A percentile compares a stretch with the other conserved stretches of the same genome.
phyloP scores from a whole-genome alignment of 1,140 invertebrate genomes.

The Scaptomyza pallida region DNA sequence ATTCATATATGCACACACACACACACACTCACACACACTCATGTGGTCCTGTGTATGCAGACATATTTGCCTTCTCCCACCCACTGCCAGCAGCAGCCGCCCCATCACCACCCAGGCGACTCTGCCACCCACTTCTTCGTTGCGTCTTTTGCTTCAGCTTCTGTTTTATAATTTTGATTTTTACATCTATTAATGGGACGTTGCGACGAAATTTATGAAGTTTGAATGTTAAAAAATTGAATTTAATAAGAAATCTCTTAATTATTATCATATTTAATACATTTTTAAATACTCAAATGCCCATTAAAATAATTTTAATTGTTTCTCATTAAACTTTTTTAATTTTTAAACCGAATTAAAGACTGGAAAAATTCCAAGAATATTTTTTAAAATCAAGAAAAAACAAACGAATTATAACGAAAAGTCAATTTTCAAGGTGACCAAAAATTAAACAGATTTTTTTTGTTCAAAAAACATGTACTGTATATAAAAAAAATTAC shows the following conservation, averaged over 20 bases:
- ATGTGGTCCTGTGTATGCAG: slow-evolving; percentile 46
- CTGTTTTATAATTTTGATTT: slow-evolving; percentile 58
- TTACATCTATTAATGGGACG: slow-evolving; percentile 11
- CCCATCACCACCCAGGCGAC: slow-evolving; percentile 1
- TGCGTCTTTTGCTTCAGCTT: slow-evolving; percentile 14
- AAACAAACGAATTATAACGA: slow-evolving; percentile 71
- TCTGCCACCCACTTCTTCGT: slow-evolving; percentile 56
- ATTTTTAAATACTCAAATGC: neutral
- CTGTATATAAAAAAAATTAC: slow-evolving; percentile 48
- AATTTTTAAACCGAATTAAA: slow-evolving; percentile 31
- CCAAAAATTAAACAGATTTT: slow-evolving; percentile 44
- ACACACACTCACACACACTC: too few relatives aligned
- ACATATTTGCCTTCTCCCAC: neutral
- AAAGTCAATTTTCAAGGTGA: slow-evolving; percentile 73
- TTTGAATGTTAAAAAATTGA: too few relatives aligned
- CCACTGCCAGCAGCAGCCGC: neutral
- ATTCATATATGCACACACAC: slow-evolving; percentile 81
- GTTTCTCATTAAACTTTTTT: slow-evolving; percentile 1
- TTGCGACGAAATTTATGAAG: neutral
- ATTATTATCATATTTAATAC: too few relatives aligned
- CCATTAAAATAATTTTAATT: too few relatives aligned
- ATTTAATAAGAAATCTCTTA: too few relatives aligned
- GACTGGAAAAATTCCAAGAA: too few relatives aligned
- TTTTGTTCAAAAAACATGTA: slow-evolving; percentile 39
- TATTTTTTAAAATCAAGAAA: neutral